A percentile compares a stretch with the other conserved stretches of the same genome.
phyloP scores from a whole-genome alignment of 2,113 vertebrate species.

The Myiopsitta monachus region DNA sequence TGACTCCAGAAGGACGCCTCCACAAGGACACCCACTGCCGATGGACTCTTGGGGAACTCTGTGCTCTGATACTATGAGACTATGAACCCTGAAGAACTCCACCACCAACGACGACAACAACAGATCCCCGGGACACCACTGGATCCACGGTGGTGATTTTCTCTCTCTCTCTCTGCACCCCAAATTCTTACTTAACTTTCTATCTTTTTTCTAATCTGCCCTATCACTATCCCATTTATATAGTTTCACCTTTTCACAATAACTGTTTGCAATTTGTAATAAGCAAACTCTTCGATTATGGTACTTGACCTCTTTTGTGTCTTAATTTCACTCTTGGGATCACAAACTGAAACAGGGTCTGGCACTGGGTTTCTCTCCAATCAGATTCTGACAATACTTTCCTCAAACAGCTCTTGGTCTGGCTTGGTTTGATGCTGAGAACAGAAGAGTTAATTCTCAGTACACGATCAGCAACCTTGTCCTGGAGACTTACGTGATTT shows the following conservation, averaged over 20 bases:
- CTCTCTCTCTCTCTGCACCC: neutral
- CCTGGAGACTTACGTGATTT: neutral
- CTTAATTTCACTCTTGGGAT: neutral
- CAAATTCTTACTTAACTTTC: neutral
- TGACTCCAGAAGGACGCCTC: neutral
- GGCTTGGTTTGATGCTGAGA: neutral
- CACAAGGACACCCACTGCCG: neutral
- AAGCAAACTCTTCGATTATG: neutral
- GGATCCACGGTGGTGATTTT: neutral
- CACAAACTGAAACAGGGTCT: neutral
- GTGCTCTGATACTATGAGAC: neutral
- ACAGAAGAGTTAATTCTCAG: neutral
- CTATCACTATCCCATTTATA: neutral
- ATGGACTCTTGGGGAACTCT: neutral
- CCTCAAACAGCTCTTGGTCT: neutral
- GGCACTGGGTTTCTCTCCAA: neutral
- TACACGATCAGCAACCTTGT: neutral
- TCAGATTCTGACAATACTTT: neutral
- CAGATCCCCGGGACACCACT: neutral
- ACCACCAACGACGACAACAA: neutral
- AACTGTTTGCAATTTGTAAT: neutral
- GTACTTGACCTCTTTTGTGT: neutral
- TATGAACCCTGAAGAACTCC: neutral
- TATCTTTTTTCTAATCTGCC: neutral
- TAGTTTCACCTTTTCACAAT: neutral